These are phyloP conservation scores for Hipposideros larvatus DNA, from an alignment of 2,797 vertebrate genomes.

Conservation along the genomic window DNA sequence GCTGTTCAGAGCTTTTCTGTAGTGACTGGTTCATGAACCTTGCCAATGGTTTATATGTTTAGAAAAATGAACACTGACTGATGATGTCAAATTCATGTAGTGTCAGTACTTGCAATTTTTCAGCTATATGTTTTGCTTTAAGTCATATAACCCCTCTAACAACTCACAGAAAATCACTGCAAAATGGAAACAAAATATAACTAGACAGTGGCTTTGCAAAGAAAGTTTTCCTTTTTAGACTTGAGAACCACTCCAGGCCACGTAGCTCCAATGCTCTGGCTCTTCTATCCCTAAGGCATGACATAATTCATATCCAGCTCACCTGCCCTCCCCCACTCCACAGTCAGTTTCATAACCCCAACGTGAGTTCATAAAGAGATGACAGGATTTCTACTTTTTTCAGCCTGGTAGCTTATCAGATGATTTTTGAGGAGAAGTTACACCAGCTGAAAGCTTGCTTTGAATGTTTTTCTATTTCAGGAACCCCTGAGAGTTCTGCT, in stretches of 20 bases:
- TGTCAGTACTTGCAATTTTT: not conserved
- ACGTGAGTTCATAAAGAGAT: not conserved
- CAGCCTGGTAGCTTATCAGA: not conserved
- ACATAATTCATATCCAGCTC: not conserved
- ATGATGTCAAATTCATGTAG: not conserved
- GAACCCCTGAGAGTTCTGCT: not conserved
- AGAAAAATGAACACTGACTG: not conserved
- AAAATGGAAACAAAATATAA: not conserved
- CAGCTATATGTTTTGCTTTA: not conserved
- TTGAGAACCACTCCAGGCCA: not conserved
- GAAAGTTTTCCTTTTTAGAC: not conserved
- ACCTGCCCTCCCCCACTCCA: not conserved
- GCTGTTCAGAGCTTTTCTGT: not conserved
- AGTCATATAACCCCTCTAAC: not conserved
- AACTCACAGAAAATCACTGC: not conserved
- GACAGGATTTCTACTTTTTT: not conserved
- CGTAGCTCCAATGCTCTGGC: not conserved
- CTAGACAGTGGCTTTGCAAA: not conserved
- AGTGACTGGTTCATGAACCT: not conserved
- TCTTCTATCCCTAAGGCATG: not conserved
- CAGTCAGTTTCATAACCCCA: not conserved
- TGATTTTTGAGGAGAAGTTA: not conserved
- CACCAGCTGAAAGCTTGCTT: not conserved
- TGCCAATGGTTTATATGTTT: not conserved
- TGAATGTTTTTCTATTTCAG: not conserved